Base-by-base conservation (phyloP, 2,113 vertebrate genomes). In the Dasyurus viverrinus region DNA sequence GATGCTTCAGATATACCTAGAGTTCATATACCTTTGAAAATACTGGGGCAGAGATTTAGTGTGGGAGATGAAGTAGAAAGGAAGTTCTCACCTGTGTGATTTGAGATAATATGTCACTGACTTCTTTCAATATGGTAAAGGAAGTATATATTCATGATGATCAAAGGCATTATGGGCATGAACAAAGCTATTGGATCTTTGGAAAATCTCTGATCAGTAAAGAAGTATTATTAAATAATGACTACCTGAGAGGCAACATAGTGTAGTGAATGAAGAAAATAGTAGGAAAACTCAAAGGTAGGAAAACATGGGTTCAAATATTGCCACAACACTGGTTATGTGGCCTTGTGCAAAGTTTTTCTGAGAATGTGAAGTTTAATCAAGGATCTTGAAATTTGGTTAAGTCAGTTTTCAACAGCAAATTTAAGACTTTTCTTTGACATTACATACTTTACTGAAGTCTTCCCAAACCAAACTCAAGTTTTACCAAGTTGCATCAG, bases 361-460 rank as follows among this genome's bases (percentile, higher is more conserved):
- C 6, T 76, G 36, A 76, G 68, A 76, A 22, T 96, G 2, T 91
- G 84, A 95, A 97, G 89, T 36, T 55, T 42, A 0, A 9, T n/a
- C 89, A 25, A 54, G 94, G 47, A 90, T 95, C 30, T 91, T 95
- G 22, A 52, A 14, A 52, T 93, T 92, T 57, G 48, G 54, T 92
- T 92, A 46, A 91, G 16, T 90, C 95, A 92, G 36, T 84, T 6
- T 95, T 93, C 42, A 97, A 89, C 94, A 97, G 25, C 48, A 53
- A 94, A 52, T 84, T 27, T 42, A 7, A 7, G 92, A 48, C 54
- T 24, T 53, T 95, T 55, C 89, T 89, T 94, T 97, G 0, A 89
- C 92, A 53, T 95, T 89, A 91, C 93, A 95, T 91, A 1, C 92
- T 84, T 42, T 94, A 95, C 52, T 52, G 30, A 54, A 90, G 30